Base-by-base conservation (phyloP, 2,888 invertebrate species). In the Drosophila imparisetae region DNA sequence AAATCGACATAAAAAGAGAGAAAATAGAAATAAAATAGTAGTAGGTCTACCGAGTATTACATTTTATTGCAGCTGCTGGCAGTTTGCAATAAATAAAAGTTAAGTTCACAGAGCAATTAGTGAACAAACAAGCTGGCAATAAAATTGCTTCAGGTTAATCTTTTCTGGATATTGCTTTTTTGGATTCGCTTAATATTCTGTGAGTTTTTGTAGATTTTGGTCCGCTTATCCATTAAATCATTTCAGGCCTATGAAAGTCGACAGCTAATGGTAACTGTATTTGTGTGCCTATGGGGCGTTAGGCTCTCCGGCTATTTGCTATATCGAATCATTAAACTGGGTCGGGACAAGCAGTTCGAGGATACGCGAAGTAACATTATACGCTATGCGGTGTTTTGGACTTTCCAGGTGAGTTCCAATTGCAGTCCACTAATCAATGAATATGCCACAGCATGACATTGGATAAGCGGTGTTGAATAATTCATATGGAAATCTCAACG, bases 371-470 rank as follows among this genome's bases (percentile, higher is more conserved):
- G 97, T 83, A 98, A 98, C 91, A 95, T 96, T 24, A 95, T 98
- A 61, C 94, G 97, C 83, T 98, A 98, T 91, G 97, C 97, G n/a
- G 96, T 97, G 7, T 98, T 98, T 92, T 98, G 98, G 95, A 97
- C 97, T 0, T 98, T 98, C 93, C 96, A 97, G 95, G 96, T 96
- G 93, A 92, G 81, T 68, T 36, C 34, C 45, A 57, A 63, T 40
- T 49, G 40, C 30, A 40, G 42, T 45, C 10, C 21, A 48, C 38
- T 71, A 83, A 78, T 83, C 83, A 83, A 83, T 83, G 72, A 74
- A 67, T 34, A 70, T 78, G 66, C 70, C 78, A 70, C 49, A 60
- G 45, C 59, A 68, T 72, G 83, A 74, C 83, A 73, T 72, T 80
- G 72, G 66, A 61, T 71, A 67, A 78, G 66, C 57, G 42, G 32